Evolutionary conservation across 2,888 invertebrate species (phyloP), one percentile per base, ranked within the genome.

Genomic region (Lobophora halterata): DNA sequence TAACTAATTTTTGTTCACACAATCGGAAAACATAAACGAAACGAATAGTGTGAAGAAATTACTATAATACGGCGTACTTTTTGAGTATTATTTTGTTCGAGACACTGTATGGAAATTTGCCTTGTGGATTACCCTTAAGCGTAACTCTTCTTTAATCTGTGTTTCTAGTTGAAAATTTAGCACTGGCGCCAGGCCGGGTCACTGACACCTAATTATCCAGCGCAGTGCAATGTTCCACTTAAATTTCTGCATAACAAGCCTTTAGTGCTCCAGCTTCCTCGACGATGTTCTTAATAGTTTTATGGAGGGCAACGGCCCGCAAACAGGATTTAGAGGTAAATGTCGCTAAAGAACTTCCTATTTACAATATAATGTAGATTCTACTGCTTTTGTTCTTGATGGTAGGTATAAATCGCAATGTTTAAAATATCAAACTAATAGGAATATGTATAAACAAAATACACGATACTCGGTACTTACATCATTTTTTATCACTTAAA

Each of bases 171-270:
- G 65, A 63, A 72, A 67, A 67, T 75, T 76, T 67, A 74, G 68
- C 71, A 71, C 72, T 73, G 75, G 68, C 66, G 70, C 70, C 71
- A 70, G 61, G 55, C 46, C 61, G 58, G 81, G 78, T 79, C 80
- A 63, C 55, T 66, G 79, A 79, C 80, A 83, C 74, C 77, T 83
- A 85, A 85, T 85, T 85, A 85, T 76, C 72, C 73, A 61, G 68
- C 67, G 70, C 71, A 71, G 82, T 78, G 81, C 86, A 85, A 79
- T 81, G 82, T 77, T 79, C 86, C 79, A 82, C 81, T 85, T 81
- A 82, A 83, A 77, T 82, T 43, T 82, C 74, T 76, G 79, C 72
- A 81, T 79, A 83, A 85, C 80, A 74, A 79, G 77, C 64, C 73
- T 80, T 82, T 82, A 86, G 67, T 70, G 61, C 62, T 52, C 55